Conservation (phyloP, 2,888 invertebrate species). For the Drosophila eohydei region DNA sequence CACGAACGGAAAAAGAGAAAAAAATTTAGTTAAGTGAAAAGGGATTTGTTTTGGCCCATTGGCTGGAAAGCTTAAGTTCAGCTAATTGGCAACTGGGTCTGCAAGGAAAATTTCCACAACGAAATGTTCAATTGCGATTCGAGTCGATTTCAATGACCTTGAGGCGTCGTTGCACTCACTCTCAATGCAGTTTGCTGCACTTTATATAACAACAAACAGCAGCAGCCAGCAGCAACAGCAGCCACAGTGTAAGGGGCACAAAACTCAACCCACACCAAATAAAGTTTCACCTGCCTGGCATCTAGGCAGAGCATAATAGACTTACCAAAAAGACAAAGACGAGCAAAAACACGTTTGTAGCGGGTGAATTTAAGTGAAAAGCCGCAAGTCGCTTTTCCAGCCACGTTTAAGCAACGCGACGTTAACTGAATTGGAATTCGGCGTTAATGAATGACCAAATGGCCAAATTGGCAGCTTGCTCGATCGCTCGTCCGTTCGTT, state of each 20-base stretch:
- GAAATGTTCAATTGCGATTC: constrained; percentile 41
- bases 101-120: constrained; percentile 13
- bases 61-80: constrained; percentile 23
- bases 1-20: constrained; percentile 19
- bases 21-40: constrained; percentile 21
- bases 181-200: constrained; percentile 17
- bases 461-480: constrained; percentile 42
- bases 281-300: constrained; percentile 70
- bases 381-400: constrained; percentile 60
- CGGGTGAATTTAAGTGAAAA: constrained; percentile 70
- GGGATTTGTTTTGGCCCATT: constrained; percentile 30
- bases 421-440: constrained; percentile 51
- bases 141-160: constrained; percentile 76
- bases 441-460: constrained; percentile 47
- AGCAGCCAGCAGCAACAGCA: neutral
- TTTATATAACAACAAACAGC: constrained; percentile 60
- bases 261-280: constrained; percentile 54
- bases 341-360: constrained; percentile 64
- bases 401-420: constrained; percentile 30
- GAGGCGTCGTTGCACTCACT: constrained; percentile 63
- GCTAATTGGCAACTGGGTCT: constrained; percentile 40
- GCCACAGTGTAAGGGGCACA: neutral
- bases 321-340: constrained; percentile 27
- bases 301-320: constrained; percentile 41
- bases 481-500: constrained; percentile 4